Evolutionary conservation across 2,797 vertebrate genomes (phyloP).

Genomic region (Premnoplex brunnescens): DNA sequence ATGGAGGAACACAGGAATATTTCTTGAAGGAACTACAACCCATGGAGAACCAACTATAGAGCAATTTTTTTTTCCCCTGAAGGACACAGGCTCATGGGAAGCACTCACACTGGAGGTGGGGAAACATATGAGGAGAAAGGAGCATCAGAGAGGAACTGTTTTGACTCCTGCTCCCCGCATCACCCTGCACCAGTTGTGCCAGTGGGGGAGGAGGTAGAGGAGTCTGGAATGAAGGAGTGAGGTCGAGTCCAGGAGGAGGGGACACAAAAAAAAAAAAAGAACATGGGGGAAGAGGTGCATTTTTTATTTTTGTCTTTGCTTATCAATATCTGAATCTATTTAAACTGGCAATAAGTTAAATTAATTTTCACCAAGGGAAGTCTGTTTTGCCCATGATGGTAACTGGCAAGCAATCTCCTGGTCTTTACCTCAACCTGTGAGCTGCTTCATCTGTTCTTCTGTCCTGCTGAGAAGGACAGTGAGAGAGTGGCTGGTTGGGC

Average conservation of each 20-base stretch:
- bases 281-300: fast-evolving
- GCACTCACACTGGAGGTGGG: fast-evolving
- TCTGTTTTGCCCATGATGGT: neutral
- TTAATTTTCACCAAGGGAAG: neutral
- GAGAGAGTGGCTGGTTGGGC: neutral
- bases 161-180: neutral
- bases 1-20: neutral
- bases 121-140: neutral
- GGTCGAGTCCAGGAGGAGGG: neutral
- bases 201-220: neutral
- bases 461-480: neutral
- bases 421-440: fast-evolving
- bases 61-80: neutral
- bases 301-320: neutral
- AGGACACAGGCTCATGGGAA: neutral
- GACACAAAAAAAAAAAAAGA: neutral
- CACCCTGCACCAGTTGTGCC: neutral
- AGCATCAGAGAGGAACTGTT: neutral
- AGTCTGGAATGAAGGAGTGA: neutral
- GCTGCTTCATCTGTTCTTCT: neutral
- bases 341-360: neutral
- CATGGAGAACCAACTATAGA: neutral
- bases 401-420: neutral
- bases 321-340: neutral
- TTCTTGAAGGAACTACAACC: neutral